These are phyloP conservation scores for Atrina japonica DNA, from an alignment of 2,888 invertebrate genomes.

Conservation along the genomic window DNA sequence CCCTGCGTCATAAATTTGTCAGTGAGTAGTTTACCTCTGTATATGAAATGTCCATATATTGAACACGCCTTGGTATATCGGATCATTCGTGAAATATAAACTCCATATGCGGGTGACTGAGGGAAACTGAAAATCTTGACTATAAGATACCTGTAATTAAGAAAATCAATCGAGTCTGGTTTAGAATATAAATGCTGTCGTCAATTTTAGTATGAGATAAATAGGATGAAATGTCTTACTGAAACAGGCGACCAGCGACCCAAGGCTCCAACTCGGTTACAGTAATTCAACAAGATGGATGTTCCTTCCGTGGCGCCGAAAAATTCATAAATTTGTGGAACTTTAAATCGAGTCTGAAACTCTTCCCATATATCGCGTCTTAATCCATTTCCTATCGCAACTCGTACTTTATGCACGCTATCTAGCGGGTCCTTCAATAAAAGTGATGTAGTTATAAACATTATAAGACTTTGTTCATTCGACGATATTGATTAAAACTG, in stretches of 20 bases:
- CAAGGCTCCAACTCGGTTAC: slow-evolving; percentile 84
- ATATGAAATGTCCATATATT: no score
- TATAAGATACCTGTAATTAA: background rate
- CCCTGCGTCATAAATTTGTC: no score
- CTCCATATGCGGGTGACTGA: no score
- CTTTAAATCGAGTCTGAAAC: slow-evolving; percentile 92
- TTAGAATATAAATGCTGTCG: no score
- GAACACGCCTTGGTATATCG: no score
- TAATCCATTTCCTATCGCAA: slow-evolving; percentile 95
- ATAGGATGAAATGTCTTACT: no score
- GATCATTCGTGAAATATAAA: no score
- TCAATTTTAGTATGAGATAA: no score
- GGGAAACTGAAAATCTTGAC: no score
- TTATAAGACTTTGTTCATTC: background rate
- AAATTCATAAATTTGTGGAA: slow-evolving; percentile 92
- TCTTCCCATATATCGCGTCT: slow-evolving; percentile 95
- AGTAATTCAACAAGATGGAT: slow-evolving; percentile 95
- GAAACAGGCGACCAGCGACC: slow-evolving; percentile 59
- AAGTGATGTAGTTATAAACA: background rate
- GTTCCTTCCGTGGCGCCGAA: slow-evolving; percentile 99
- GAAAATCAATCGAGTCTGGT: no score
- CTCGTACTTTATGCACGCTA: slow-evolving; percentile 82
- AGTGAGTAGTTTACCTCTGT: slow-evolving; percentile 14
- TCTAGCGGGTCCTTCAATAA: slow-evolving; percentile 72
- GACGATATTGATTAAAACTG: background rate